Percentiles rank a stretch among this genome's conserved stretches.
phyloP scores from a whole-genome alignment of 2,113 vertebrate genomes.

The Neodontobutis hainanensis region DNA sequence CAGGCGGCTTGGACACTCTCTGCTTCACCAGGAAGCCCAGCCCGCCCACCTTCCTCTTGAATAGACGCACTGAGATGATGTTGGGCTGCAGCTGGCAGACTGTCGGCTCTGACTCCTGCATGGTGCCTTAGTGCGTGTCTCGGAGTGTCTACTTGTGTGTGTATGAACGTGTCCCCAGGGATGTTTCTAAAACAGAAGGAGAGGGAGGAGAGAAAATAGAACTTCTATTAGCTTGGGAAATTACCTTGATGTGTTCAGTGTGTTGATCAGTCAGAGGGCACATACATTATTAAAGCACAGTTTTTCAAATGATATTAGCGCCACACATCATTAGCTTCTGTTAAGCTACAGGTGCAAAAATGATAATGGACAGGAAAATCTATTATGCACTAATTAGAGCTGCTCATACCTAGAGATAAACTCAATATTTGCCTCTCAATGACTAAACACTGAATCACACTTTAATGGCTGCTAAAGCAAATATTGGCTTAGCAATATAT shows the following conservation, averaged over 20 bases:
- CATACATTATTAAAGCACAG: constrained; percentile 32
- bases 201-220: constrained; percentile 18
- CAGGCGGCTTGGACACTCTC: constrained; percentile 89
- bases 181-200: constrained; percentile 59
- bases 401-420: neutral
- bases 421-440: constrained; percentile 1
- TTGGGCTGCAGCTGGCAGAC: constrained; percentile 97
- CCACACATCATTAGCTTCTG: constrained; percentile 24
- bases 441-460: constrained; percentile 2
- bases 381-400: constrained; percentile 25
- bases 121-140: constrained; percentile 60
- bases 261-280: constrained; percentile 30
- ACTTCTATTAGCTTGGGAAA: constrained; percentile 45
- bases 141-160: constrained; percentile 10
- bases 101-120: constrained; percentile 89
- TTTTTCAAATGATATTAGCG: constrained; percentile 26
- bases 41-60: constrained; percentile 94
- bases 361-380: constrained; percentile 15
- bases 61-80: constrained; percentile 95
- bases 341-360: constrained; percentile 22
- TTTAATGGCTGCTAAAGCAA: constrained; percentile 11
- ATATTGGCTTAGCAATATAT: neutral
- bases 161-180: constrained; percentile 48
- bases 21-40: constrained; percentile 97
- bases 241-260: constrained; percentile 40